Conservation (phyloP, 2,797 vertebrate genomes). For the Triplophysa bombifrons region DNA sequence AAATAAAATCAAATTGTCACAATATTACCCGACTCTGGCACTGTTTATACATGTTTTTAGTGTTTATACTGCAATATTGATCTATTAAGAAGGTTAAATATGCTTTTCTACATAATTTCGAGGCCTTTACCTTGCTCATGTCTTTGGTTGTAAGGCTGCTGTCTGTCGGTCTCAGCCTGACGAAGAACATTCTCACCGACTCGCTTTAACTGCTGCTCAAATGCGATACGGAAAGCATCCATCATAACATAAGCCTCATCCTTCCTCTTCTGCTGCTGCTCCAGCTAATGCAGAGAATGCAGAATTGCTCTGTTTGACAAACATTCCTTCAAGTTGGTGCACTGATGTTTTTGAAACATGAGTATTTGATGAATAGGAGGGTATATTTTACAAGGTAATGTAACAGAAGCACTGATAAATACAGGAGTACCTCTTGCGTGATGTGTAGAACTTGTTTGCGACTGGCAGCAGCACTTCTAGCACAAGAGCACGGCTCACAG, state of each 20-base stretch:
- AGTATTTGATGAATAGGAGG: background rate
- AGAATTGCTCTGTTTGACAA: constrained; percentile 14
- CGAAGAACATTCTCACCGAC: constrained; percentile 82
- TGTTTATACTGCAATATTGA: background rate
- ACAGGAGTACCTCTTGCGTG: constrained; percentile 79
- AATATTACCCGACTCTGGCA: background rate
- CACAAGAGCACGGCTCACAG: constrained; percentile 82
- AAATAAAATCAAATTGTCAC: background rate
- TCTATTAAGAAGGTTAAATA: background rate
- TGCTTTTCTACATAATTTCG: background rate
- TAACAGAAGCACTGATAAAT: constrained; percentile 18
- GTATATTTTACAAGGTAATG: background rate
- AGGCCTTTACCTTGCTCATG: constrained; percentile 64
- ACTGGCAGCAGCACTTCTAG: constrained; percentile 79
- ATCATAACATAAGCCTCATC: constrained; percentile 87
- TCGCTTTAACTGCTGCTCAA: constrained; percentile 90
- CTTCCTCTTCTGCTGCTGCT: constrained; percentile 78
- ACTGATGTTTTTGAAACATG: background rate
- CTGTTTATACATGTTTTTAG: background rate
- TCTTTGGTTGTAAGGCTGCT: constrained; percentile 62
- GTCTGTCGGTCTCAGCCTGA: constrained; percentile 75
- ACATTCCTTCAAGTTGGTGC: background rate
- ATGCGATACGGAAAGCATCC: constrained; percentile 92
- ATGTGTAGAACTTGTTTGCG: constrained; percentile 84
- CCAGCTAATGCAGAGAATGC: constrained; percentile 70